Evolutionary conservation across 2,888 invertebrate genomes (phyloP).

Genomic region (Cepaea hortensis): DNA sequence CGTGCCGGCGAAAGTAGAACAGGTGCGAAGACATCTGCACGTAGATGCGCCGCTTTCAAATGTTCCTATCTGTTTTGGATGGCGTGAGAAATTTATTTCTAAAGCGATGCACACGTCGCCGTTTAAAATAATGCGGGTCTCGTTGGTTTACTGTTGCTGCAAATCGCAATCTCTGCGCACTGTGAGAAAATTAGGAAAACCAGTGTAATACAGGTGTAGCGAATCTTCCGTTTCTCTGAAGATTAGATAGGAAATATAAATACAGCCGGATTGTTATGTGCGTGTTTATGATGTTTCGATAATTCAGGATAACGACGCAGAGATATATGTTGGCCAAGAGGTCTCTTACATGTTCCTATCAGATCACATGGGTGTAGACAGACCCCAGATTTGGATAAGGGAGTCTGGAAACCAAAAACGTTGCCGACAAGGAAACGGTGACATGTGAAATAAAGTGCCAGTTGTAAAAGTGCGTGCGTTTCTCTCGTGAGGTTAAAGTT

Average conservation of each 20-base stretch:
- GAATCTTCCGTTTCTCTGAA: not conserved
- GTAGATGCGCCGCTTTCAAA: not conserved
- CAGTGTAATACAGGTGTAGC: not conserved
- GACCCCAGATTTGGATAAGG: too few relatives aligned
- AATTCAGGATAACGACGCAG: too few relatives aligned
- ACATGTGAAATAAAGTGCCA: too few relatives aligned
- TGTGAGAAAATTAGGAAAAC: not conserved
- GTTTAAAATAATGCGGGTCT: not conserved
- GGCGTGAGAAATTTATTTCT: conserved; percentile 13
- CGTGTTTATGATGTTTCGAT: too few relatives aligned
- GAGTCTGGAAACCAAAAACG: too few relatives aligned
- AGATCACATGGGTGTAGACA: too few relatives aligned
- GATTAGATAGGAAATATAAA: not conserved
- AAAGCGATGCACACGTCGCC: not conserved
- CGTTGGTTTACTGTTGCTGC: not conserved
- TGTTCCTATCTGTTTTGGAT: not conserved
- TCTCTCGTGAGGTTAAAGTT: too few relatives aligned
- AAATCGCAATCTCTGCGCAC: not conserved
- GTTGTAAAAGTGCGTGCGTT: too few relatives aligned
- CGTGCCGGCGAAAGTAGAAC: not conserved
- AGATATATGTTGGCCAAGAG: too few relatives aligned
- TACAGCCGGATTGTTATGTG: not conserved
- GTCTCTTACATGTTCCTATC: too few relatives aligned
- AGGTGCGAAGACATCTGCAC: not conserved
- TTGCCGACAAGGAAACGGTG: too few relatives aligned